phyloP scores from a whole-genome alignment of 1,140 invertebrate species.

The Meloidogyne hapla region DNA sequence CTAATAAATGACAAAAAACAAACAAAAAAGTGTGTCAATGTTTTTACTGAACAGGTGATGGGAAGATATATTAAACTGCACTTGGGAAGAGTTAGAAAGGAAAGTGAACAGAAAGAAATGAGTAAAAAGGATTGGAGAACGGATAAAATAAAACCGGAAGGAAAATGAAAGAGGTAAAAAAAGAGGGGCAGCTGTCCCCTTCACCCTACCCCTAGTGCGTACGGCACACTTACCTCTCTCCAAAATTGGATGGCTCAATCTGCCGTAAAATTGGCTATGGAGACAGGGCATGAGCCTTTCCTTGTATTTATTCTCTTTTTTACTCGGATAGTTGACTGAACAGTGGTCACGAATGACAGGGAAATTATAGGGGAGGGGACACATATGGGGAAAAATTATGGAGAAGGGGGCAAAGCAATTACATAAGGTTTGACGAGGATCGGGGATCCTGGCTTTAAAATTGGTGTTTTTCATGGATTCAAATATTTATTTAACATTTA shows the following conservation, averaged over 20 bases:
- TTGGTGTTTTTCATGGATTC: not conserved
- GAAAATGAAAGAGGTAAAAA: not conserved
- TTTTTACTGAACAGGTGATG: not conserved
- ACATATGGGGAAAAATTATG: not conserved
- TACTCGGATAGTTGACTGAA: no score
- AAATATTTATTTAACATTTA: slow-evolving; percentile 10
- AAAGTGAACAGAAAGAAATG: not conserved
- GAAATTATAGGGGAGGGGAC: not conserved
- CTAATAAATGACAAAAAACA: no score
- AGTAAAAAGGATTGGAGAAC: not conserved
- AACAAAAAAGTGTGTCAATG: not conserved
- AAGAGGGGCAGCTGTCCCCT: not conserved
- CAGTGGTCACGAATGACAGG: not conserved
- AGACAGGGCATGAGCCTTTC: not conserved
- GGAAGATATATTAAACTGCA: not conserved
- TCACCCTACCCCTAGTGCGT: not conserved
- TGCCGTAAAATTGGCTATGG: not conserved
- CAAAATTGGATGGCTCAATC: slow-evolving; percentile 4
- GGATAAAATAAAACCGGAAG: not conserved
- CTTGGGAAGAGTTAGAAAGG: not conserved
- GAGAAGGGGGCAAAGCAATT: no score
- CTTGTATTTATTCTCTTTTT: not conserved
- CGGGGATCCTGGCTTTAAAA: not conserved
- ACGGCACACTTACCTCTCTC: not conserved
- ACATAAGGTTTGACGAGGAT: no score